Evolutionary conservation across 2,797 vertebrate species (phyloP).

Genomic region (Sebastes iracundus): DNA sequence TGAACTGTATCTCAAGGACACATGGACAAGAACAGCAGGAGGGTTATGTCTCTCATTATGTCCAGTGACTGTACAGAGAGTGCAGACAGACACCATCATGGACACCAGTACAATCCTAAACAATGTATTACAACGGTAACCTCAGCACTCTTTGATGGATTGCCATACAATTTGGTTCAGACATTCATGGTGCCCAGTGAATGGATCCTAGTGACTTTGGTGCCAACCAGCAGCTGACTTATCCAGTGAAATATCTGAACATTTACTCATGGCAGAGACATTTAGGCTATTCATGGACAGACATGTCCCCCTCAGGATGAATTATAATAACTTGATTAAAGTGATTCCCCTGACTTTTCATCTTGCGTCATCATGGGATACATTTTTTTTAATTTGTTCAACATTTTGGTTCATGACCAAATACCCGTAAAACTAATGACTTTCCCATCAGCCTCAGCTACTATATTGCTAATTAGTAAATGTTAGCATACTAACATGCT

Average conservation of each 20-base stretch:
- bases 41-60: not conserved
- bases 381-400: not conserved
- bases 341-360: not conserved
- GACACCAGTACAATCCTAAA: not conserved
- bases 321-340: not conserved
- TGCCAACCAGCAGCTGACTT: not conserved
- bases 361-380: too few relatives aligned
- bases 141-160: not conserved
- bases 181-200: not conserved
- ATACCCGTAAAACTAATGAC: too few relatives aligned
- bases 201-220: not conserved
- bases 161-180: not conserved
- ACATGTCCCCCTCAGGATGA: not conserved
- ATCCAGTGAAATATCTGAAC: not conserved
- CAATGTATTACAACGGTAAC: not conserved
- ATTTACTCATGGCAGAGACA: not conserved
- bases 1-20: conserved; percentile 18
- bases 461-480: too few relatives aligned
- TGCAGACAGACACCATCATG: not conserved
- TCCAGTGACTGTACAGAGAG: not conserved
- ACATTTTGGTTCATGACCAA: too few relatives aligned
- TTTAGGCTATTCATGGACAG: not conserved
- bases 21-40: not conserved
- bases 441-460: too few relatives aligned
- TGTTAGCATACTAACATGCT: too few relatives aligned